Percentiles rank a stretch among this genome's conserved stretches.
Evolutionary conservation across 2,888 invertebrate species (phyloP).

Genomic region (Synanthedon myopaeformis): DNA sequence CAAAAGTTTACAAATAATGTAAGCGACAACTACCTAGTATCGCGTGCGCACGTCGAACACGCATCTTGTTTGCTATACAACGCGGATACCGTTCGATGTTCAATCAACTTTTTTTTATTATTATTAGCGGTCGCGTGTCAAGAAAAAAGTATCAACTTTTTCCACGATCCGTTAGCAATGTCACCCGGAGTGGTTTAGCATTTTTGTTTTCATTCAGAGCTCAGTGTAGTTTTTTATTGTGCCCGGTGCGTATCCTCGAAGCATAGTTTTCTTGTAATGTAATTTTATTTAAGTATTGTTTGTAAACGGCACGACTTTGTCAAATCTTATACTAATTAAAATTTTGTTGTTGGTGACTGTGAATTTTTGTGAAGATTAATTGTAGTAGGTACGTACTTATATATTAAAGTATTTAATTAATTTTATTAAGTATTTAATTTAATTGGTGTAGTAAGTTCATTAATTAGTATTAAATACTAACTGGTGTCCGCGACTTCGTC

Average conservation of each 20-base stretch:
- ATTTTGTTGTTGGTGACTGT: too few relatives aligned
- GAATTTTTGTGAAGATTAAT: too few relatives aligned
- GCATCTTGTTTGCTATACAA: background rate
- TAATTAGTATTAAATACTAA: too few relatives aligned
- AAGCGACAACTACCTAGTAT: background rate
- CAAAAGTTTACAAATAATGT: too few relatives aligned
- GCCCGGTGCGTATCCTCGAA: background rate
- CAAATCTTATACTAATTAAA: too few relatives aligned
- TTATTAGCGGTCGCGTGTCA: background rate
- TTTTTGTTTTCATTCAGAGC: background rate
- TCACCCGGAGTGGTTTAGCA: background rate
- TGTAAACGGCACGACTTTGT: too few relatives aligned
- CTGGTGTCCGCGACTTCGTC: too few relatives aligned
- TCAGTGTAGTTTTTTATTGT: background rate
- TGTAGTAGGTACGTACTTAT: too few relatives aligned
- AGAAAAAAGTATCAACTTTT: background rate
- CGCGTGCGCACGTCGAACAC: background rate
- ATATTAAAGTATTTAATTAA: too few relatives aligned
- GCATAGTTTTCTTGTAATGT: background rate
- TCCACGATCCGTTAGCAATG: background rate
- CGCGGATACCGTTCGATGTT: background rate
- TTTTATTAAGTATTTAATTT: too few relatives aligned
- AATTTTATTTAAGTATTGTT: too few relatives aligned
- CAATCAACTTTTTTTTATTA: background rate
- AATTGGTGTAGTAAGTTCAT: too few relatives aligned